phyloP scores from a whole-genome alignment of 2,797 vertebrate genomes.

The Spatula clypeata region DNA sequence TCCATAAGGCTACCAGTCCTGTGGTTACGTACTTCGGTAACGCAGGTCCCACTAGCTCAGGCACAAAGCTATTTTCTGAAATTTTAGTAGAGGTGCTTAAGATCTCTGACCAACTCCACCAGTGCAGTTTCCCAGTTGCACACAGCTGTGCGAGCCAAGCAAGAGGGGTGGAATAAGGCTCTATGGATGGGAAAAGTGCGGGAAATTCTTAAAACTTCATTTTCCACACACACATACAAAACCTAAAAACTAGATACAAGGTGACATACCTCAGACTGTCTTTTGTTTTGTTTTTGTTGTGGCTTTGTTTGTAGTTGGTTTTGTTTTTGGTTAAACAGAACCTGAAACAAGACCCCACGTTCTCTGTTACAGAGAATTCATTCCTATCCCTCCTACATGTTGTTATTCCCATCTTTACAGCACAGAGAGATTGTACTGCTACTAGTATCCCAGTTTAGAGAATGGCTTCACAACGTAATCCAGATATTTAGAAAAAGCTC shows the following conservation, averaged over 20 bases:
- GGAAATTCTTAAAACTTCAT: not conserved
- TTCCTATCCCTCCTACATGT: not conserved
- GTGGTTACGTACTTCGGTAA: not conserved
- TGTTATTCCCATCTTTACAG: not conserved
- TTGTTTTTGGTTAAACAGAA: not conserved
- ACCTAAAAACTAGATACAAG: not conserved
- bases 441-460: not conserved
- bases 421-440: not conserved
- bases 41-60: not conserved
- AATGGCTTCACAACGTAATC: not conserved
- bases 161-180: fast-evolving
- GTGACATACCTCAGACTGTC: not conserved
- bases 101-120: not conserved
- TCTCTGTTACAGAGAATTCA: not conserved
- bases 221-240: not conserved
- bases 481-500: not conserved
- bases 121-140: not conserved
- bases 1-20: not conserved
- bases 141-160: not conserved
- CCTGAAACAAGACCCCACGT: not conserved
- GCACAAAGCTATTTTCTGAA: not conserved
- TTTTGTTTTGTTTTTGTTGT: too few relatives aligned
- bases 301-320: too few relatives aligned
- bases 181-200: not conserved
- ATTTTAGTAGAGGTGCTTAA: not conserved